phyloP scores from a whole-genome alignment of 2,888 invertebrate genomes.

The Steinernema carpocapsae region DNA sequence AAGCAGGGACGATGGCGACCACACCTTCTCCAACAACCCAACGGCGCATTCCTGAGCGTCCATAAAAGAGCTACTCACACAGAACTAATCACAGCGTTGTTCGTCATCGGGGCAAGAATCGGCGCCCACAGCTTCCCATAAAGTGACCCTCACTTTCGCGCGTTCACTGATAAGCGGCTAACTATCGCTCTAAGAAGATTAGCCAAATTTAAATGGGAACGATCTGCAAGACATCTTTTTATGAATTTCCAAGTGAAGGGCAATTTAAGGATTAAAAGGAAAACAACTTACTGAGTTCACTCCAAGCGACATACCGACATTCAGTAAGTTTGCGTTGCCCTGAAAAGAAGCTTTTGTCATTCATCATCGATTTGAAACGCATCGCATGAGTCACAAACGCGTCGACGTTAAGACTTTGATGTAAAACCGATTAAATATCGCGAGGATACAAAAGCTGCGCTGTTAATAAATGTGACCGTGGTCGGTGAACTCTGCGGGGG shows the following conservation, averaged over 20 bases:
- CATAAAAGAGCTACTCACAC: constrained; percentile 8
- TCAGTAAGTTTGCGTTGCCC: neutral
- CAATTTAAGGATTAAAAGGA: neutral
- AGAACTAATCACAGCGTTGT: constrained; percentile 16
- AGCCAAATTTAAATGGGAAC: neutral
- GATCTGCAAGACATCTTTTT: too few species aligned
- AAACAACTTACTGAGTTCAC: constrained; percentile 10
- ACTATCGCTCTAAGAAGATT: neutral
- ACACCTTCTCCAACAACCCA: constrained; percentile 2
- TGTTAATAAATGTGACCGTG: neutral
- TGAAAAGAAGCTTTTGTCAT: constrained; percentile 2
- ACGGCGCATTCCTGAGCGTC: constrained; percentile 2
- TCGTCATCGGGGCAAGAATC: too few species aligned
- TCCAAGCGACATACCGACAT: constrained; percentile 20
- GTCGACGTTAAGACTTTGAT: neutral
- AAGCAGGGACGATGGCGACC: neutral
- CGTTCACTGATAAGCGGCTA: neutral
- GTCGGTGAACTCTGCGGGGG: neutral
- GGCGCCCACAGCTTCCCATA: neutral
- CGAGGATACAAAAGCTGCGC: neutral
- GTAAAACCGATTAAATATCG: neutral
- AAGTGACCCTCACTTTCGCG: neutral
- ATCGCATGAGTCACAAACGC: constrained; percentile 4
- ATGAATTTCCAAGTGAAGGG: too few species aligned
- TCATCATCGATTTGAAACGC: neutral